Evolutionary conservation across 2,797 vertebrate genomes (phyloP).

Genomic region (Melanogrammus aeglefinus): DNA sequence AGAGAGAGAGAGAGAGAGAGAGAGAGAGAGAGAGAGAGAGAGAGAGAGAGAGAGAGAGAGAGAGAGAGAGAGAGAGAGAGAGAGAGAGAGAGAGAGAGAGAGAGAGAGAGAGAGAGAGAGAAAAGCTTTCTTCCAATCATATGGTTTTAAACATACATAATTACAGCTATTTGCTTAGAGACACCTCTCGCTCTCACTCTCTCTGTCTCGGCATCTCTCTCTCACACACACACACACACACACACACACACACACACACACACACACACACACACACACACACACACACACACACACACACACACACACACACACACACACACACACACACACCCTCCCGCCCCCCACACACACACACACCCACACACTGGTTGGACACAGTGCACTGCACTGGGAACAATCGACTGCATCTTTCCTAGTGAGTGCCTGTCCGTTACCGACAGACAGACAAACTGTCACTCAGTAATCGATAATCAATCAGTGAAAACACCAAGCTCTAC

Average conservation of each 20-base stretch:
- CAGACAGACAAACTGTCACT: not conserved
- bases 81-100: not conserved
- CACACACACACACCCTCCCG: not conserved
- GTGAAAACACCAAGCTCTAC: not conserved
- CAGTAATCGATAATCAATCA: not conserved
- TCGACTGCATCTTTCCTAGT: not conserved
- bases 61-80: conserved; percentile 1
- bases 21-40: not conserved
- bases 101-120: not conserved
- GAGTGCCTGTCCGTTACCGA: not conserved
- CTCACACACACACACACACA: not conserved
- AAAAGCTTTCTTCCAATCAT: not conserved
- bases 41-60: conserved; percentile 3
- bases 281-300: not conserved
- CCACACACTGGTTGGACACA: not conserved
- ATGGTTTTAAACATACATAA: not conserved
- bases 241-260: not conserved
- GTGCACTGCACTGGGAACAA: not conserved
- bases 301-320: conserved; percentile 4
- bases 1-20: not conserved
- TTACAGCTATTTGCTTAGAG: not conserved
- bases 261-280: conserved; percentile 6
- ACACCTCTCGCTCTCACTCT: not conserved
- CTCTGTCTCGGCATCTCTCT: not conserved
- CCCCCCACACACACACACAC: not conserved